These are phyloP conservation scores for Alentia gelatinosa DNA, from an alignment of 2,888 invertebrate genomes.

Conservation along the genomic window DNA sequence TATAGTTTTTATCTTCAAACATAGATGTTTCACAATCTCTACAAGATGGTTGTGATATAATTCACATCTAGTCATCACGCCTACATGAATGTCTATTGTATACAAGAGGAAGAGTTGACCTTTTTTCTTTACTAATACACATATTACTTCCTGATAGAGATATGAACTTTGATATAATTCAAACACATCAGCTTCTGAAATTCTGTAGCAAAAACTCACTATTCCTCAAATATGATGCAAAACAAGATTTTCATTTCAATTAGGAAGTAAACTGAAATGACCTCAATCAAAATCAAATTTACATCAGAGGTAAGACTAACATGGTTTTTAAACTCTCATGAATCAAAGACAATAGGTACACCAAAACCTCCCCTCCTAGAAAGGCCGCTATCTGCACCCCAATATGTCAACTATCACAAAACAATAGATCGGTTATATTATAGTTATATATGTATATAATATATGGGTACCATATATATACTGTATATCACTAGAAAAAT, in stretches of 20 bases:
- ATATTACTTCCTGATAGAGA: not conserved
- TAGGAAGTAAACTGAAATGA: not conserved
- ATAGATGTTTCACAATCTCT: not conserved
- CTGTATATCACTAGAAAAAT: not conserved
- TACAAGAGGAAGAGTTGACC: too few relatives aligned
- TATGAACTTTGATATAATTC: not conserved
- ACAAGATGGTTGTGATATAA: not conserved
- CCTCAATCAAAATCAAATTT: not conserved
- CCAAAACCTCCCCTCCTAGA: not conserved
- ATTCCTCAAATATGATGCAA: not conserved
- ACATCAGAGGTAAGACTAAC: not conserved
- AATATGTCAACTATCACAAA: not conserved
- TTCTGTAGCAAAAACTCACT: not conserved
- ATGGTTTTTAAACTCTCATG: too few relatives aligned
- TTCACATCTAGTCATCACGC: not conserved
- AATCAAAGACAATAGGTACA: too few relatives aligned
- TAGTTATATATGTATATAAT: not conserved
- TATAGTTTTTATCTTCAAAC: not conserved
- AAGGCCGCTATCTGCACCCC: not conserved
- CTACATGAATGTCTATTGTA: not conserved
- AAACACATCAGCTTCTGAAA: not conserved
- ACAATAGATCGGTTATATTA: not conserved
- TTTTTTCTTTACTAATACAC: not conserved
- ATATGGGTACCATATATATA: too few relatives aligned
- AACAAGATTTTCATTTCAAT: not conserved